A percentile compares a stretch with the other conserved stretches of the same genome.
Evolutionary conservation across 2,113 vertebrate species (phyloP).

Genomic region (Sturnira hondurensis): DNA sequence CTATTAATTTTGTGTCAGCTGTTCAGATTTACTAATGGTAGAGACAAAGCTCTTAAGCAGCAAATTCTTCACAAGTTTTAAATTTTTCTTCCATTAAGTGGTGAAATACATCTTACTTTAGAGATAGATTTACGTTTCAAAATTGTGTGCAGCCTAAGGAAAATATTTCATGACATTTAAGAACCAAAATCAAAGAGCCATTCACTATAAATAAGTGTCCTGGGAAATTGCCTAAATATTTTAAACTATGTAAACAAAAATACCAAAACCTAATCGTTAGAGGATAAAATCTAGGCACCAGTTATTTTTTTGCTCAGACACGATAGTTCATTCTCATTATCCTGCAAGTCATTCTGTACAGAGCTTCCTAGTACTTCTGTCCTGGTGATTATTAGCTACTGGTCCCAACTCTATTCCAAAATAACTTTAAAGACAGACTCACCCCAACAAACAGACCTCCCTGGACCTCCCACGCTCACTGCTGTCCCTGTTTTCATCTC

Average conservation of each 20-base stretch:
- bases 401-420: not conserved
- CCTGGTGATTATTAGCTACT: not conserved
- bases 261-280: not conserved
- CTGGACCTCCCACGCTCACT: not conserved
- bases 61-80: constrained; percentile 2
- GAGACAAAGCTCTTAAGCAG: not conserved
- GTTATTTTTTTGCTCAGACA: not conserved
- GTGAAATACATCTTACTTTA: not conserved
- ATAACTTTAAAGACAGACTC: no score
- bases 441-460: not conserved
- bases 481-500: not conserved
- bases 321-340: not conserved
- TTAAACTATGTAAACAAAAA: not conserved
- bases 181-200: not conserved
- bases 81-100: not conserved
- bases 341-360: not conserved
- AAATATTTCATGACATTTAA: not conserved
- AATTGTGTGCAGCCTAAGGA: not conserved
- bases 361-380: not conserved
- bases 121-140: constrained; percentile 9
- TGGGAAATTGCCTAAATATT: not conserved
- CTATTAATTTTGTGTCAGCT: not conserved
- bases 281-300: not conserved
- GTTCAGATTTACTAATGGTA: not conserved
- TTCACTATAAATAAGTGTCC: not conserved